Percentiles rank a stretch among this genome's conserved stretches.
phyloP scores from a whole-genome alignment of 2,797 vertebrate genomes.

The Sebastes trivittatus region DNA sequence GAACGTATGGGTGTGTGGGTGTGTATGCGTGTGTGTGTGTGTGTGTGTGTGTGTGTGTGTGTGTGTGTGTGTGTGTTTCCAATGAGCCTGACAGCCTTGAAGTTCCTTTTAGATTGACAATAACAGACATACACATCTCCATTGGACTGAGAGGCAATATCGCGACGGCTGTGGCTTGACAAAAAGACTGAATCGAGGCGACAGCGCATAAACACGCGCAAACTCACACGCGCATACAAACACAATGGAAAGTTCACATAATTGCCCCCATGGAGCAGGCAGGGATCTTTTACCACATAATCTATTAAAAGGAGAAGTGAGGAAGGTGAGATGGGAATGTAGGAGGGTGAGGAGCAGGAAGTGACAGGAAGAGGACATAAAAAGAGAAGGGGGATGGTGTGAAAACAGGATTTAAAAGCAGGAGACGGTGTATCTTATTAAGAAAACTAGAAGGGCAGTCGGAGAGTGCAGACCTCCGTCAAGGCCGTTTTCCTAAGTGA shows the following conservation, averaged over 20 bases:
- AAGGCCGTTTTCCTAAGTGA: background rate
- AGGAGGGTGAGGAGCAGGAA: slow-evolving; percentile 38
- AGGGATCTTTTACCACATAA: slow-evolving; percentile 42
- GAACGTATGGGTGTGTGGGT: slow-evolving; percentile 8
- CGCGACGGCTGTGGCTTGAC: background rate
- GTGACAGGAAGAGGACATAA: slow-evolving; percentile 31
- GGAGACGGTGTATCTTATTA: background rate
- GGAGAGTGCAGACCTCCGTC: background rate
- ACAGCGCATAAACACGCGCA: background rate
- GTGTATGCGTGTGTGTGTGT: background rate
- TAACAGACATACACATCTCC: slow-evolving; percentile 41
- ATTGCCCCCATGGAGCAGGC: slow-evolving; percentile 29
- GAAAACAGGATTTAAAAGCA: slow-evolving; percentile 29
- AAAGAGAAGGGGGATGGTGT: slow-evolving; percentile 9
- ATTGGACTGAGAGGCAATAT: slow-evolving; percentile 36
- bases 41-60: background rate
- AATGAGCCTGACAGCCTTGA: slow-evolving; percentile 53
- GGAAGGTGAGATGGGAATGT: slow-evolving; percentile 42
- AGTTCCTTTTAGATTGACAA: slow-evolving; percentile 57
- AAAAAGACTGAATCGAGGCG: slow-evolving; percentile 21
- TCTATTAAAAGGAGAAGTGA: slow-evolving; percentile 58
- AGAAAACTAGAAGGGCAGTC: background rate
- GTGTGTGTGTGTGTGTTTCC: slow-evolving; percentile 20
- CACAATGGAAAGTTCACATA: slow-evolving; percentile 14
- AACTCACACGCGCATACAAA: background rate